phyloP scores from a whole-genome alignment of 2,797 vertebrate species.

The Choloepus didactylus region DNA sequence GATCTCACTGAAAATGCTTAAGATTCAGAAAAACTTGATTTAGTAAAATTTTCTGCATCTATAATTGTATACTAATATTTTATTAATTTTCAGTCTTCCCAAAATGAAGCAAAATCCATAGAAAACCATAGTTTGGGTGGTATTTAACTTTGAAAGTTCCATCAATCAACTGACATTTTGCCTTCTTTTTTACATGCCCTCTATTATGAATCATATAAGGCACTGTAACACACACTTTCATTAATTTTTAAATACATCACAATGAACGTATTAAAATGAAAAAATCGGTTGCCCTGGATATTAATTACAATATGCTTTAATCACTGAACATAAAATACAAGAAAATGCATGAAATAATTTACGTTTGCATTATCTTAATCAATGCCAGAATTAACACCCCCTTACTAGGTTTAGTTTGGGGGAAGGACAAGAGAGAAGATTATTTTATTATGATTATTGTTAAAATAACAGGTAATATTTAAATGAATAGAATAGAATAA shows the following conservation, averaged over 20 bases:
- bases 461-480: conserved; percentile 24
- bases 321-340: not conserved
- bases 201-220: not conserved
- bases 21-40: not conserved
- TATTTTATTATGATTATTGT: conserved; percentile 15
- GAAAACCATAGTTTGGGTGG: not conserved
- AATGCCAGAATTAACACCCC: not conserved
- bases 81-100: conserved; percentile 18
- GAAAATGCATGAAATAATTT: not conserved
- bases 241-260: not conserved
- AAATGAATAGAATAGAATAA: not conserved
- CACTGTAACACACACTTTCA: not conserved
- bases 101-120: conserved; percentile 48
- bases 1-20: conserved; percentile 23
- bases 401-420: not conserved
- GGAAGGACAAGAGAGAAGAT: not conserved
- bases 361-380: not conserved
- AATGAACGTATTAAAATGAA: not conserved
- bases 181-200: not conserved
- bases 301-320: not conserved
- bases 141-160: conserved; percentile 1
- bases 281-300: not conserved
- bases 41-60: not conserved
- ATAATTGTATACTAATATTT: conserved; percentile 10
- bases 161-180: not conserved